A percentile compares a stretch with the other conserved stretches of the same genome.
Evolutionary conservation across 2,113 vertebrate species (phyloP).

Genomic region (Tetrax tetrax): DNA sequence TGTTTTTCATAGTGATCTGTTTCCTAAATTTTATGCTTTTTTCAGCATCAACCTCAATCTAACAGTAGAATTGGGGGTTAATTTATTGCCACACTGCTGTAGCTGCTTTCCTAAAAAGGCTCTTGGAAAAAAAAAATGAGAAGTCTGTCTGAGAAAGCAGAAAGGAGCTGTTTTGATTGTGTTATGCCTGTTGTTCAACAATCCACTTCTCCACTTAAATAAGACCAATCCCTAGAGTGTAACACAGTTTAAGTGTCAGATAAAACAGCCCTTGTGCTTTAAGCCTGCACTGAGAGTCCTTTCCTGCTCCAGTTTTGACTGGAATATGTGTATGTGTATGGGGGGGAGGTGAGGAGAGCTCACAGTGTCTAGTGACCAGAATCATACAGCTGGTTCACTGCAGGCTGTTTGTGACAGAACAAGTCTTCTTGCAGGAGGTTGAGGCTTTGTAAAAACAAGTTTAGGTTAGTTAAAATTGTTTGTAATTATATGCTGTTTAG

Average conservation of each 20-base stretch:
- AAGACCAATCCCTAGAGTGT: background rate
- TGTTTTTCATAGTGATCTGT: background rate
- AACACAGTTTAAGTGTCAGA: background rate
- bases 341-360: no score
- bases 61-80: background rate
- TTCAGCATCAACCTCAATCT: background rate
- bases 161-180: background rate
- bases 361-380: background rate
- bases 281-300: background rate
- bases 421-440: background rate
- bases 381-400: background rate
- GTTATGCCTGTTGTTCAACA: background rate
- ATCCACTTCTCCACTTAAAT: background rate
- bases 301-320: background rate
- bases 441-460: background rate
- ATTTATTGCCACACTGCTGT: background rate
- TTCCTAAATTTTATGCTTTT: background rate
- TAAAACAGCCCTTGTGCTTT: background rate
- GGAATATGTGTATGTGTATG: background rate
- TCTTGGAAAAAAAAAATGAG: background rate
- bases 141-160: background rate
- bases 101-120: background rate
- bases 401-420: background rate
- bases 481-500: background rate
- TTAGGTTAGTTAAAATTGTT: background rate